These are phyloP conservation scores for Nyctibius grandis DNA, from an alignment of 2,797 vertebrate species.

Conservation along the genomic window DNA sequence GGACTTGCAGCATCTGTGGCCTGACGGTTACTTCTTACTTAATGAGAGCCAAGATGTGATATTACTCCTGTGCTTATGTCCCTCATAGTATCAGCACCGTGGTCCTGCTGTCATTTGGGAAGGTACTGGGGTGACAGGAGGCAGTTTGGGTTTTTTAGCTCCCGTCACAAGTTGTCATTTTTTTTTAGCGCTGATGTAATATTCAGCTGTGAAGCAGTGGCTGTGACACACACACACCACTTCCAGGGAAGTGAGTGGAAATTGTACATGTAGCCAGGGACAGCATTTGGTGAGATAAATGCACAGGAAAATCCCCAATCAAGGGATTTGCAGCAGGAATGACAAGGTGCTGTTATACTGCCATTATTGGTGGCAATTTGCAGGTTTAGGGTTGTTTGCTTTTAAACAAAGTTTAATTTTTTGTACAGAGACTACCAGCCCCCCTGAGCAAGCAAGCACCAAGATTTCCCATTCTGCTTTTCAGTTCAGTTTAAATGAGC, in stretches of 20 bases:
- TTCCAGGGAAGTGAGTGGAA: not conserved
- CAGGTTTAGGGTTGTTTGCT: not conserved
- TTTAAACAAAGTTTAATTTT: not conserved
- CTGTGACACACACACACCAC: not conserved
- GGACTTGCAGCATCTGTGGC: not conserved
- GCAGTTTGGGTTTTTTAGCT: not conserved
- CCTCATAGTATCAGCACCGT: fast-evolving
- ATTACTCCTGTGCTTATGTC: not conserved
- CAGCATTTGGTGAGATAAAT: not conserved
- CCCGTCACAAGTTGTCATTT: not conserved
- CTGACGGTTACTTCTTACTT: not conserved
- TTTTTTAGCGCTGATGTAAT: not conserved
- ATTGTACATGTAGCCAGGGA: not conserved
- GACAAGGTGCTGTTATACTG: not conserved
- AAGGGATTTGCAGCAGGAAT: not conserved
- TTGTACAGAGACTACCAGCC: fast-evolving
- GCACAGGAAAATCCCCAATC: not conserved
- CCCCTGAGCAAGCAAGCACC: not conserved
- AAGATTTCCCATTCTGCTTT: not conserved
- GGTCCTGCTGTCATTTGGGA: not conserved
- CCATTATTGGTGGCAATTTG: not conserved
- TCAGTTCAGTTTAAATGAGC: not conserved
- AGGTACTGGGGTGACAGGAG: not conserved
- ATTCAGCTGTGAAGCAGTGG: not conserved
- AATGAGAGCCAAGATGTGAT: not conserved